These are phyloP conservation scores for Phallusia fumigata DNA, from an alignment of 23 tunicate species.

Conservation along the genomic window DNA sequence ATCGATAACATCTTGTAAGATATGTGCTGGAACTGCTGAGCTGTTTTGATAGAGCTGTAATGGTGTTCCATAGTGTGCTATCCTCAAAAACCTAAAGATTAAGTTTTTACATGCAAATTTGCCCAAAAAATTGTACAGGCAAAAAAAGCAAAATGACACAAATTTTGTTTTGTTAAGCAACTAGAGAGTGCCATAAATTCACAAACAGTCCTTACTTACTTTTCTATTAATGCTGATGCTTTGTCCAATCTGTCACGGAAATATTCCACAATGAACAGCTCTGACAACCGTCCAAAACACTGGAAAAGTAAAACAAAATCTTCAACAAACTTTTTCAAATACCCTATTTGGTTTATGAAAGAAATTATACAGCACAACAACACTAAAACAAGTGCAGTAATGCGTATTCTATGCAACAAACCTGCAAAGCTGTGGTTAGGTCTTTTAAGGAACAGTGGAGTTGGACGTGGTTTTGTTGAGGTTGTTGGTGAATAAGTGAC, in stretches of 20 bases:
- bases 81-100: slow-evolving; percentile 25
- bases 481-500: slow-evolving; percentile 14
- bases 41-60: slow-evolving; percentile 34
- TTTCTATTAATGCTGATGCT: slow-evolving; percentile 50
- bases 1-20: slow-evolving; percentile 57
- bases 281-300: slow-evolving; percentile 76
- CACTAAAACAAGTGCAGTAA: too few species aligned
- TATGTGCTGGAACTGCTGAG: slow-evolving; percentile 27
- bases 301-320: not conserved
- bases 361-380: too few species aligned
- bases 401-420: too few species aligned
- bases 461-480: not conserved
- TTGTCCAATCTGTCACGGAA: slow-evolving; percentile 46
- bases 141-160: too few species aligned
- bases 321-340: too few species aligned
- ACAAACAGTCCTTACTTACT: slow-evolving; percentile 27
- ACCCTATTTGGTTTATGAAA: too few species aligned
- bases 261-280: slow-evolving; percentile 53
- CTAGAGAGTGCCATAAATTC: too few species aligned
- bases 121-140: too few species aligned
- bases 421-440: slow-evolving; percentile 63
- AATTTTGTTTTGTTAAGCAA: too few species aligned
- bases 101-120: too few species aligned
- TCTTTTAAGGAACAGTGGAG: slow-evolving; percentile 57
- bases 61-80: slow-evolving; percentile 39